Evolutionary conservation across 1,140 invertebrate genomes (phyloP).

Genomic region (Andrena cerasifolii): DNA sequence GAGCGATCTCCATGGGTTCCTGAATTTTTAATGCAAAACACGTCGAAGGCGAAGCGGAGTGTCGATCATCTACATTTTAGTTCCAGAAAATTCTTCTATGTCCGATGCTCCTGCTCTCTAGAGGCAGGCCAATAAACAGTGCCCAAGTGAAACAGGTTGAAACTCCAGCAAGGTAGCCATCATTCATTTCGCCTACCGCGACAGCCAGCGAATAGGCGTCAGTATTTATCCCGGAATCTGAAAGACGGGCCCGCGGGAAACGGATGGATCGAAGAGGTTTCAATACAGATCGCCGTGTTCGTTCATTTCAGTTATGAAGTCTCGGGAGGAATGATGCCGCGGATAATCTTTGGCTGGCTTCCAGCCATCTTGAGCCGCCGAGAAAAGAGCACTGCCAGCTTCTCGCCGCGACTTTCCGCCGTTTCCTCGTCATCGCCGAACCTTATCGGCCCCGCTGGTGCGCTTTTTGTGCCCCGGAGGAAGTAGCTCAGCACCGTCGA

Average conservation of each 20-base stretch:
- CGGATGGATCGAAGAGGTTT: conserved; percentile 30
- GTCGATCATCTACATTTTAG: not conserved
- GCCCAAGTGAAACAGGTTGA: conserved; percentile 29
- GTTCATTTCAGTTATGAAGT: conserved; percentile 51
- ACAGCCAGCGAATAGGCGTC: not conserved
- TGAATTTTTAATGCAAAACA: conserved; percentile 24
- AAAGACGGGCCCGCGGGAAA: not conserved
- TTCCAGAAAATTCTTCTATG: too few species aligned
- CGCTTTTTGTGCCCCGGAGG: conserved; percentile 4
- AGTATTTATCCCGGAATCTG: conserved; percentile 31
- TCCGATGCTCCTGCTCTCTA: too few species aligned
- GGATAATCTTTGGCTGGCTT: conserved; percentile 48
- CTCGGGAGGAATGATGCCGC: conserved; percentile 11
- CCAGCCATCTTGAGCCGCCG: conserved; percentile 35
- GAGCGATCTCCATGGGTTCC: not conserved
- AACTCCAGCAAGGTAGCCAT: conserved; percentile 14
- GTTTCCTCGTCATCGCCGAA: not conserved
- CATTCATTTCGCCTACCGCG: conserved; percentile 5
- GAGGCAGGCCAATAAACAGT: not conserved
- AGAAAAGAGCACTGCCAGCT: conserved; percentile 27
- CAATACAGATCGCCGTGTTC: not conserved
- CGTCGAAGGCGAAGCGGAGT: not conserved
- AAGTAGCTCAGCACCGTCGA: conserved; percentile 26
- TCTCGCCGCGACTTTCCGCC: not conserved
- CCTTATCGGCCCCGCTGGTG: conserved; percentile 18